These are phyloP conservation scores for Chrosomus eos DNA, from an alignment of 2,797 vertebrate genomes.

Conservation along the genomic window DNA sequence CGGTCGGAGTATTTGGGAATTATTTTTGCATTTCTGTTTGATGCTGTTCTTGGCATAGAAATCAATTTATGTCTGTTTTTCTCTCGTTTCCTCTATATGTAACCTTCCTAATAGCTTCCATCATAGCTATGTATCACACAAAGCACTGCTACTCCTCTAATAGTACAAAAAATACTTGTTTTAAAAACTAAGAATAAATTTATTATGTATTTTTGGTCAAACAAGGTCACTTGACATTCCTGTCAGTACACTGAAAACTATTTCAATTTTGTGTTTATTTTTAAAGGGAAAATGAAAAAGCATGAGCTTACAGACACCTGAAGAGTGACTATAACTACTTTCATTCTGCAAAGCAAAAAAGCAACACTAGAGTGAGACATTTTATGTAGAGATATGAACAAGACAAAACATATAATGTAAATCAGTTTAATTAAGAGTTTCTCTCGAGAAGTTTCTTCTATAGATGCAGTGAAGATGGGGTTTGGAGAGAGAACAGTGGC, in stretches of 20 bases:
- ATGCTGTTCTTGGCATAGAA: neutral
- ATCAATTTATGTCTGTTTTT: neutral
- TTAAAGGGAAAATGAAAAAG: neutral
- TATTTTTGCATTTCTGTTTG: neutral
- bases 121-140: neutral
- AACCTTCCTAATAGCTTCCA: neutral
- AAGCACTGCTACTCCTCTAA: neutral
- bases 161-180: neutral
- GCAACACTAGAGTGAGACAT: neutral
- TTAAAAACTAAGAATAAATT: neutral
- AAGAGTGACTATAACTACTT: neutral
- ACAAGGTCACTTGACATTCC: neutral
- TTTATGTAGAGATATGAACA: neutral
- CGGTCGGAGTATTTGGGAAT: neutral
- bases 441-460: slow-evolving; percentile 18
- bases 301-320: neutral
- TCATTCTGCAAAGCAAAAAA: neutral
- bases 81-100: neutral
- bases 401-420: neutral
- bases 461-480: slow-evolving; percentile 53
- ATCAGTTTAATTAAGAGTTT: too few species aligned
- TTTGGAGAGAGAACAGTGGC: slow-evolving; percentile 6
- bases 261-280: neutral
- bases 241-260: neutral
- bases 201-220: neutral